phyloP scores from a whole-genome alignment of 2,113 vertebrate species.

The Pluvianellus socialis region DNA sequence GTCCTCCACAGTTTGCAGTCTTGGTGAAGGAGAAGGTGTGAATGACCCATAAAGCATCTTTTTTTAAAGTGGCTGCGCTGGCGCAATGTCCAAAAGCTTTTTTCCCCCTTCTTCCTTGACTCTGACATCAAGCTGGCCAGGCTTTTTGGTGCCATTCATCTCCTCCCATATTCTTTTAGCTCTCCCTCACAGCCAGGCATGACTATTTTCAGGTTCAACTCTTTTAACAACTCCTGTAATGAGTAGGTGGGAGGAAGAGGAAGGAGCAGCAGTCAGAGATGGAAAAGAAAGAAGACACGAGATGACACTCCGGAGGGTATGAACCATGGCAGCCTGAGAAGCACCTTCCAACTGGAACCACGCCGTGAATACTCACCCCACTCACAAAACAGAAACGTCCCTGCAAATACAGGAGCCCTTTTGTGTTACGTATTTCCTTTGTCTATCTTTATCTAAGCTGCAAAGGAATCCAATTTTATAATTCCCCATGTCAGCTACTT shows the following conservation, averaged over 20 bases:
- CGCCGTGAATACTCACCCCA: background rate
- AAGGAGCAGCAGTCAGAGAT: background rate
- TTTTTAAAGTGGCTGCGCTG: background rate
- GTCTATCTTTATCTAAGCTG: background rate
- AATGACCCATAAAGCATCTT: background rate
- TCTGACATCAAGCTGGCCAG: background rate
- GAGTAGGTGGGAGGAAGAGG: background rate
- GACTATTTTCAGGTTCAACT: background rate
- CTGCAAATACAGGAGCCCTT: background rate
- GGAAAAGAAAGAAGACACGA: background rate
- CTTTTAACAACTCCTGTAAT: background rate
- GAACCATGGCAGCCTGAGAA: background rate
- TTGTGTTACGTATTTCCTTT: background rate
- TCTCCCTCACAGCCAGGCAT: fast-evolving
- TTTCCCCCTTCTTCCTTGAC: background rate
- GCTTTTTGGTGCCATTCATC: background rate
- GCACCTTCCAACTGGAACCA: background rate
- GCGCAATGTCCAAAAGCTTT: background rate
- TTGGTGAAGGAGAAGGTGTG: background rate
- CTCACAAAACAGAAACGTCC: background rate
- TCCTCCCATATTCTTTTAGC: background rate
- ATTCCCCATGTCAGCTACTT: background rate
- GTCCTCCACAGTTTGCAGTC: background rate
- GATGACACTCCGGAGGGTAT: background rate
- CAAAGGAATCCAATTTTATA: background rate